Conservation (phyloP, 1,140 invertebrate species). For the Zophobas morio region DNA sequence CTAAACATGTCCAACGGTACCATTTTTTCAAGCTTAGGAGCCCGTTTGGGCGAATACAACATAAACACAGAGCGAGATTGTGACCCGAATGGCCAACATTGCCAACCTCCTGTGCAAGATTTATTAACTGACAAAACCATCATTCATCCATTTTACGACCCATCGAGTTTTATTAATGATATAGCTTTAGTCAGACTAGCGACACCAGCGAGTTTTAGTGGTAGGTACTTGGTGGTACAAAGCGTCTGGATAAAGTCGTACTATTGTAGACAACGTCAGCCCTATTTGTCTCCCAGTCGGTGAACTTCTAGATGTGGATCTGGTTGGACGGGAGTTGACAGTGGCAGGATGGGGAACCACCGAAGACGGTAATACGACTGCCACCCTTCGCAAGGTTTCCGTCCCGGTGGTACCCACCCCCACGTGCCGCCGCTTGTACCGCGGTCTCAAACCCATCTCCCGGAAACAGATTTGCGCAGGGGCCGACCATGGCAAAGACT, state of each 20-base stretch:
- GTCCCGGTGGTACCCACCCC: constrained; percentile 52
- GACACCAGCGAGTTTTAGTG: constrained; percentile 51
- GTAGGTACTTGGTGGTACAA: constrained; percentile 55
- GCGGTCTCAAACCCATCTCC: constrained; percentile 48
- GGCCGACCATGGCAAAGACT: constrained; percentile 67
- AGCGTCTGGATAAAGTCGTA: background rate
- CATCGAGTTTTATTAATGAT: constrained; percentile 68
- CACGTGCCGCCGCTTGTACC: constrained; percentile 54
- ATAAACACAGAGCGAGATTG: constrained; percentile 61
- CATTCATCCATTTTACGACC: constrained; percentile 67
- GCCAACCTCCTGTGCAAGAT: constrained; percentile 62
- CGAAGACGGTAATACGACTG: constrained; percentile 66
- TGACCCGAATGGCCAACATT: constrained; percentile 53
- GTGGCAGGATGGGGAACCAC: constrained; percentile 77
- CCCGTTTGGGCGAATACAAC: constrained; percentile 64
- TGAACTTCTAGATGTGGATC: constrained; percentile 55
- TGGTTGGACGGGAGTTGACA: constrained; percentile 61
- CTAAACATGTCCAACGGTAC: background rate
- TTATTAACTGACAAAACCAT: constrained; percentile 61
- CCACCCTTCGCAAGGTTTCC: constrained; percentile 49
- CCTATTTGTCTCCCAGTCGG: constrained; percentile 74
- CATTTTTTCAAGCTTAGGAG: constrained; percentile 55
- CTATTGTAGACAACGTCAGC: constrained; percentile 65
- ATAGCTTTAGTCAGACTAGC: constrained; percentile 67
- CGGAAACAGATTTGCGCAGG: constrained; percentile 70